These are phyloP conservation scores for Cryptoprocta ferox DNA, from an alignment of 2,797 vertebrate genomes.

Conservation along the genomic window DNA sequence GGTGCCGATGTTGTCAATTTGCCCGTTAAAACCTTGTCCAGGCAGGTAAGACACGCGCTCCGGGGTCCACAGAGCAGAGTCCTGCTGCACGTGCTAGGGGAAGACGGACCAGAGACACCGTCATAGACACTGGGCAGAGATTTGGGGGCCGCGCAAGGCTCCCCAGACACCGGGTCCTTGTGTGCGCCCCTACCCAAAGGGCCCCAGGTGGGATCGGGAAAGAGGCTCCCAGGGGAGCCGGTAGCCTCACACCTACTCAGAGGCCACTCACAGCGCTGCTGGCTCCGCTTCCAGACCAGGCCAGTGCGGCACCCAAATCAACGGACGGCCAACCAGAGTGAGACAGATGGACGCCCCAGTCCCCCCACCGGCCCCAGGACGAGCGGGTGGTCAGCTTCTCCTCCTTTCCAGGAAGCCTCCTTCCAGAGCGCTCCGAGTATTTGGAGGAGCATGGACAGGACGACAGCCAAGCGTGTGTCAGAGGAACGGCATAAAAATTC, in stretches of 20 bases:
- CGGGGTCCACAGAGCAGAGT: background rate
- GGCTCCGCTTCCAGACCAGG: background rate
- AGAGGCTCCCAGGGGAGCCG: fast-evolving
- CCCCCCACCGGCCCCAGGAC: background rate
- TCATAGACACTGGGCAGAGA: fast-evolving
- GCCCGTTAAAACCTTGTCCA: fast-evolving
- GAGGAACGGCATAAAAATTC: background rate
- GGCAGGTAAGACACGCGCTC: too few relatives aligned
- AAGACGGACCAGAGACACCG: background rate
- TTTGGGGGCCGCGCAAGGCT: background rate
- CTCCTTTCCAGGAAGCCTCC: background rate
- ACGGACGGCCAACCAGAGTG: fast-evolving
- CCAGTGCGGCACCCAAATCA: fast-evolving
- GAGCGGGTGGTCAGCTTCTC: background rate
- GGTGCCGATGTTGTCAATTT: fast-evolving
- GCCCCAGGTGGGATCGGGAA: background rate
- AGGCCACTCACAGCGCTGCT: fast-evolving
- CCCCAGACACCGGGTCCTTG: too few relatives aligned
- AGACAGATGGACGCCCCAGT: fast-evolving
- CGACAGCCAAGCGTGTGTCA: fast-evolving
- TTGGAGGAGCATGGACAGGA: too few relatives aligned
- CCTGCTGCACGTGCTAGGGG: fast-evolving
- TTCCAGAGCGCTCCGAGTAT: background rate
- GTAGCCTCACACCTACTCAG: background rate
- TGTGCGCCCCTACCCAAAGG: too few relatives aligned